Conservation (phyloP, 2,113 vertebrate genomes). For the Dicrurus megarhynchus region DNA sequence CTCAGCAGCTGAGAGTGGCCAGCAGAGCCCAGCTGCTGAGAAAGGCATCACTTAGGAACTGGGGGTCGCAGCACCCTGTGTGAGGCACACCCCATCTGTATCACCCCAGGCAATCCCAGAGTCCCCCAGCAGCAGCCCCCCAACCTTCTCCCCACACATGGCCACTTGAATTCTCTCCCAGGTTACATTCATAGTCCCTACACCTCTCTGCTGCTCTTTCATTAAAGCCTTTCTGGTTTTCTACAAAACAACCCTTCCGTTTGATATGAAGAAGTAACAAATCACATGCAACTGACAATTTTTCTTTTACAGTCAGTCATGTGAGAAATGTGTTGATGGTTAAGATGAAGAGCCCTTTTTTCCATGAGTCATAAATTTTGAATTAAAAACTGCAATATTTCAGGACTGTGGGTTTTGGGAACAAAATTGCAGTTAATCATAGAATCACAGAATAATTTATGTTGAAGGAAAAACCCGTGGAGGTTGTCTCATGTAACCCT, state of each 20-base stretch:
- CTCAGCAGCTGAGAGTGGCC: not conserved
- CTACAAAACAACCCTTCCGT: not conserved
- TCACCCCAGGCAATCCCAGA: accelerated
- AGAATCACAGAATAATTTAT: not conserved
- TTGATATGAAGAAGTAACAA: not conserved
- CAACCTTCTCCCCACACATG: not conserved
- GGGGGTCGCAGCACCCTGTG: not conserved
- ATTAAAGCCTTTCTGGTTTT: not conserved
- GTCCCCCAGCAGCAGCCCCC: accelerated
- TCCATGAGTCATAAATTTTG: slow-evolving; percentile 34
- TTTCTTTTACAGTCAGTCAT: not conserved
- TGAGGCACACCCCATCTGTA: accelerated
- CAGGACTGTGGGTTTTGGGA: not conserved
- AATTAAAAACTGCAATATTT: slow-evolving; percentile 31
- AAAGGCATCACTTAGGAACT: accelerated
- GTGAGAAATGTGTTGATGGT: not conserved
- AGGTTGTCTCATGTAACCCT: not conserved
- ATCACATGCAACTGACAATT: not conserved
- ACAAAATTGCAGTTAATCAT: slow-evolving; percentile 40
- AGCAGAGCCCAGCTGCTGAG: not conserved
- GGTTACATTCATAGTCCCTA: not conserved
- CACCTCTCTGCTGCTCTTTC: not conserved
- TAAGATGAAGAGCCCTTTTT: slow-evolving; percentile 16
- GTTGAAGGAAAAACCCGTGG: not conserved
- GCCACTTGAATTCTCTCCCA: not conserved